Percentiles rank a stretch among this genome's conserved stretches.
Conservation (phyloP, 2,797 vertebrate genomes). For the Knipowitschia caucasica region DNA sequence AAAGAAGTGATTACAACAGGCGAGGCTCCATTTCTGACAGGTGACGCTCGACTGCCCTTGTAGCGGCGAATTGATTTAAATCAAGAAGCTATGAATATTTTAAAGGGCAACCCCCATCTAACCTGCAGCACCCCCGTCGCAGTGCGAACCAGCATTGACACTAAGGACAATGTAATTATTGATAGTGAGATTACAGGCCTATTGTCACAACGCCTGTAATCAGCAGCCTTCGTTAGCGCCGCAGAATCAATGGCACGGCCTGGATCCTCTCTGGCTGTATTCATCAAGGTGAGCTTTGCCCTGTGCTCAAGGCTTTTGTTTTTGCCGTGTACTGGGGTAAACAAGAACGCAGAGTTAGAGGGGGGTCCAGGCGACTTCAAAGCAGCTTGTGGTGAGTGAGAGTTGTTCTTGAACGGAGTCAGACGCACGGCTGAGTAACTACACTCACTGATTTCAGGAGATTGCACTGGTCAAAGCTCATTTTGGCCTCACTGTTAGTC, state of each 20-base stretch:
- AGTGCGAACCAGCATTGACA: constrained; percentile 25
- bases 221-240: constrained; percentile 55
- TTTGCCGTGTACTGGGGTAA: constrained; percentile 38
- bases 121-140: constrained; percentile 49
- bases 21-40: constrained; percentile 73
- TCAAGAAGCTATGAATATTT: constrained; percentile 81
- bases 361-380: no score
- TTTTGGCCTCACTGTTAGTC: no score
- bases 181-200: constrained; percentile 62
- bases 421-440: no score
- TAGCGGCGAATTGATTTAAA: constrained; percentile 75
- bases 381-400: no score
- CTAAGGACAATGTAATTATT: constrained; percentile 64
- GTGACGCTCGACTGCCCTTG: constrained; percentile 65
- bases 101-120: constrained; percentile 57
- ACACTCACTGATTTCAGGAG: no score
- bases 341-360: no score
- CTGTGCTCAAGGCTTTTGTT: constrained; percentile 62
- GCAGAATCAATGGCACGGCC: constrained; percentile 65
- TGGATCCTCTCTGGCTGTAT: constrained; percentile 54
- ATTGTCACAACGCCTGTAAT: constrained; percentile 63
- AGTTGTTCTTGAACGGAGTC: no score
- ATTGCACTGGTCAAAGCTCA: no score
- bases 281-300: constrained; percentile 69
- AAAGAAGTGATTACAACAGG: constrained; percentile 76